Conservation (phyloP, 2,113 vertebrate genomes). For the Edolisoma coerulescens region DNA sequence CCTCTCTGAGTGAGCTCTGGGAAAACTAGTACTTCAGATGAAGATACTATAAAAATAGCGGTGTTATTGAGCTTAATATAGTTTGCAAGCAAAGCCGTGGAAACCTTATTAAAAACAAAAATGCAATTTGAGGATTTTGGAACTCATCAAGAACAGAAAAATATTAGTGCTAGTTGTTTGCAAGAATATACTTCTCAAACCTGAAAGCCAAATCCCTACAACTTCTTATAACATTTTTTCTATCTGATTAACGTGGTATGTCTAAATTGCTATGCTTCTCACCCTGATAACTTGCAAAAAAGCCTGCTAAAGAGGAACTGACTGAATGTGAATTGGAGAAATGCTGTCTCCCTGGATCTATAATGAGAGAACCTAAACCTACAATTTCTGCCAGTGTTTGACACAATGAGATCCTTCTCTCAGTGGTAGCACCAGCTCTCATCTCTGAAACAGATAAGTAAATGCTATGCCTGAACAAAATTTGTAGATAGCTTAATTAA, state of each 20-base stretch:
- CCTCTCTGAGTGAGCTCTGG: conserved; percentile 5
- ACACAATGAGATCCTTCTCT: background rate
- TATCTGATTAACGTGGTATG: background rate
- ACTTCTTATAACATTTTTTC: background rate
- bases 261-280: background rate
- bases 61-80: conserved; percentile 3
- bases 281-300: background rate
- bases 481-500: background rate
- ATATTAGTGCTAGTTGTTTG: background rate
- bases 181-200: background rate
- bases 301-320: background rate
- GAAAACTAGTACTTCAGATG: conserved; percentile 29
- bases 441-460: background rate
- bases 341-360: background rate
- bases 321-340: background rate
- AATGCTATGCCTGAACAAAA: background rate
- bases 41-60: conserved; percentile 21
- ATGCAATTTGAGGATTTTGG: background rate
- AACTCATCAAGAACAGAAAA: background rate
- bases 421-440: background rate
- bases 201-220: background rate
- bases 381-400: background rate
- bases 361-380: background rate
- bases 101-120: conserved; percentile 11
- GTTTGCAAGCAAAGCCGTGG: conserved; percentile 17